phyloP scores from a whole-genome alignment of 2,797 vertebrate genomes.

The Forpus xanthops region DNA sequence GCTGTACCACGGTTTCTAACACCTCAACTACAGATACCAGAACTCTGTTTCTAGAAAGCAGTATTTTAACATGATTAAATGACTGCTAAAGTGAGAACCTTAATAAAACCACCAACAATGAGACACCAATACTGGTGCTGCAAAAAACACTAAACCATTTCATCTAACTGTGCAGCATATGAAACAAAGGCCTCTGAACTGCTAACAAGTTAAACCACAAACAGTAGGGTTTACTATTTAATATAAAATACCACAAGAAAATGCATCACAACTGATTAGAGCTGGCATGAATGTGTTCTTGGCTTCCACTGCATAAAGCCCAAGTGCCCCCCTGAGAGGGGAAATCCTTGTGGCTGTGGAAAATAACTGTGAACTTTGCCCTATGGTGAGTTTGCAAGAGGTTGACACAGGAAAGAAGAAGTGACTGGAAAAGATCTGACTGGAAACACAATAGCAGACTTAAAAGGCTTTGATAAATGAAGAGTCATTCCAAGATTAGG shows the following conservation, averaged over 20 bases:
- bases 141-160: neutral
- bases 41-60: neutral
- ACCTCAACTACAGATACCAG: neutral
- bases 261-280: neutral
- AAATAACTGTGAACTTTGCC: constrained; percentile 45
- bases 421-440: constrained; percentile 44
- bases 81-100: neutral
- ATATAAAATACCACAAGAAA: neutral
- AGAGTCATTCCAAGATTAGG: constrained; percentile 56
- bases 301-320: constrained; percentile 8
- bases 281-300: constrained; percentile 11
- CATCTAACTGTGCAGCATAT: neutral
- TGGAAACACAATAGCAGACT: constrained; percentile 57
- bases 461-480: constrained; percentile 60
- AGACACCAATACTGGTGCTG: neutral
- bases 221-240: neutral
- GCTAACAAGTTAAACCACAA: neutral
- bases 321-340: constrained; percentile 24
- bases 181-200: neutral
- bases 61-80: neutral
- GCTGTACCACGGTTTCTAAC: neutral
- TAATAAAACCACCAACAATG: neutral
- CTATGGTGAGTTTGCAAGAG: neutral
- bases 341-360: constrained; percentile 31
- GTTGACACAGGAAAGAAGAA: constrained; percentile 41